Evolutionary conservation across 2,888 invertebrate genomes (phyloP).

Genomic region (Drosophila helvetica): DNA sequence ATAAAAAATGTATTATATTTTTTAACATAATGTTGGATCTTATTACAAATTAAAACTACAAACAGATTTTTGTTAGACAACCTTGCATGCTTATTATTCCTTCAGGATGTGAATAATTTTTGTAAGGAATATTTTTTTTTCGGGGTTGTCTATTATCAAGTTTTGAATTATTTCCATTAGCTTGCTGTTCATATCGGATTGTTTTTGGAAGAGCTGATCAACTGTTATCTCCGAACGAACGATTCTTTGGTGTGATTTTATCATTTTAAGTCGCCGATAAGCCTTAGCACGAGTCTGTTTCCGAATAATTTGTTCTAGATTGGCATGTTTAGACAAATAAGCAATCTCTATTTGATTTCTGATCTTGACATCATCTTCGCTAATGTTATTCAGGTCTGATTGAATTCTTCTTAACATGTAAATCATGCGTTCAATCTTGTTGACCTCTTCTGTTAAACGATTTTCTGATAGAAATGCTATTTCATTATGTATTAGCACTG

Average conservation of each 20-base stretch:
- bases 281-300: conserved; percentile 66
- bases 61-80: background rate
- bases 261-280: conserved; percentile 50
- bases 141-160: conserved; percentile 55
- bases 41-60: no score
- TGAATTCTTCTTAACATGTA: conserved; percentile 68
- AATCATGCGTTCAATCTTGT: conserved; percentile 66
- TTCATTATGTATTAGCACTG: conserved; percentile 85
- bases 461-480: conserved; percentile 69
- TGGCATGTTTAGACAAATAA: conserved; percentile 80
- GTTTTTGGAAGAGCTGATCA: conserved; percentile 49
- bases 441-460: conserved; percentile 65
- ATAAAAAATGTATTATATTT: no score
- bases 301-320: conserved; percentile 63
- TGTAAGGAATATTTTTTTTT: conserved; percentile 52
- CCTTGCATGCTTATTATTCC: conserved; percentile 33
- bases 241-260: conserved; percentile 50
- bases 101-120: conserved; percentile 59
- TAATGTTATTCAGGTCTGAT: conserved; percentile 72
- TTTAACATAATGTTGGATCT: no score
- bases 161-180: conserved; percentile 59
- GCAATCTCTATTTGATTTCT: conserved; percentile 83
- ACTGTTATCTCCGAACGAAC: conserved; percentile 48
- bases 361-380: conserved; percentile 71
- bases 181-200: conserved; percentile 55